Base-by-base conservation (phyloP, 1,140 invertebrate species). In the Tetragonula clypearis region DNA sequence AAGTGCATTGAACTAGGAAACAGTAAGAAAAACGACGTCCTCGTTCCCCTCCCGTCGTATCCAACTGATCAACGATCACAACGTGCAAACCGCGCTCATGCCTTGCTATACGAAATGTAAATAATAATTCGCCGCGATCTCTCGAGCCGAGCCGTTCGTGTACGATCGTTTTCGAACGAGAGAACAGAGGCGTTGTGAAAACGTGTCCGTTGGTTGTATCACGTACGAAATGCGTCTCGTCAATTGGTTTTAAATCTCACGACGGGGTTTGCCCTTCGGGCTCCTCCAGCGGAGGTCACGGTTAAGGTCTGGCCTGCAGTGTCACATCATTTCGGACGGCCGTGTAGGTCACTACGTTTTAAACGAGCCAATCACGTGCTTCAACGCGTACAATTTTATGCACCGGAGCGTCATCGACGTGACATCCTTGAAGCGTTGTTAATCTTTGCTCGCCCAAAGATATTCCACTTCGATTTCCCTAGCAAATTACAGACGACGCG, bases 281-380 rank as follows among this genome's bases (percentile, higher is more conserved):
- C 73, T 79, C n/a, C 60, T 85, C 68, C 82, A 81, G 35, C 72
- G 66, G 66, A 66, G 88, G 88, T 89, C 86, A 82, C 80, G 88
- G 89, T 90, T 90, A 90, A 90, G 88, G 88, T 88, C 84, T 85
- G 79, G 79, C 75, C 76, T 80, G 82, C 78, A 74, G 81, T 79
- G 87, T 89, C 88, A 75, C 80, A 90, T 87, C 88, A 85, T 89
- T 89, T 90, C 79, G 87, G 88, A 87, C 76, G 84, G 65, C 66
- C 85, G 87, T 90, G 85, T 89, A 88, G 86, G 86, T 90, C 87
- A 89, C 82, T 86, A 76, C 79, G 41, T 84, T 65, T 62, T 79
- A 84, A 82, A 71, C 68, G 58, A 65, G 60, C 56, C 82, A 65
- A 84, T 79, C 76, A 79, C 82, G 66, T 77, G 66, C 56, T n/a